These are phyloP conservation scores for Magallana angulata DNA, from an alignment of 1,140 invertebrate genomes.

Conservation along the genomic window DNA sequence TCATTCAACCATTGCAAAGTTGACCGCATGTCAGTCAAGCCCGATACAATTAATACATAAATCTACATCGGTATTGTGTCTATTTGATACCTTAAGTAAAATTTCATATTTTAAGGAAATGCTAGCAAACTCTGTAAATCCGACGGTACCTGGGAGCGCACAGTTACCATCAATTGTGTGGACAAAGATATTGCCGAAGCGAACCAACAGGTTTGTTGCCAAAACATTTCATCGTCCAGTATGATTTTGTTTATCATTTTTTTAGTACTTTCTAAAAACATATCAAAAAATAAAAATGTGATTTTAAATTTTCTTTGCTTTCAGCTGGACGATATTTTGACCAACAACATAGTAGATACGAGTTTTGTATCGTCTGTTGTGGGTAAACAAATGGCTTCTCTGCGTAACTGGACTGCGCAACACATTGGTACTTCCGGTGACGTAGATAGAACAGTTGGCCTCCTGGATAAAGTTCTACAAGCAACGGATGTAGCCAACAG, in stretches of 20 bases:
- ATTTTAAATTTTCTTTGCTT: background rate
- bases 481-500: background rate
- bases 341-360: background rate
- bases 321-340: background rate
- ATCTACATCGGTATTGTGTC: no score
- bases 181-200: background rate
- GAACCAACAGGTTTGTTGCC: background rate
- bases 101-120: background rate
- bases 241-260: no score
- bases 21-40: no score
- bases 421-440: background rate
- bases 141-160: background rate
- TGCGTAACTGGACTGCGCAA: background rate
- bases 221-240: no score
- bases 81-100: background rate
- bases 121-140: background rate
- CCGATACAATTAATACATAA: no score
- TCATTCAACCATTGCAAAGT: no score
- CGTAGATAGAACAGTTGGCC: background rate
- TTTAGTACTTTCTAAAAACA: no score
- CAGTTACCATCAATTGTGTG: slow-evolving; percentile 2
- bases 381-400: background rate
- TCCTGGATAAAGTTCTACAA: background rate
- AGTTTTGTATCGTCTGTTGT: background rate
- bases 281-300: no score